Evolutionary conservation across 1,140 invertebrate genomes (phyloP), one percentile per base, ranked within the genome.

Genomic region (Bombus confusus): DNA sequence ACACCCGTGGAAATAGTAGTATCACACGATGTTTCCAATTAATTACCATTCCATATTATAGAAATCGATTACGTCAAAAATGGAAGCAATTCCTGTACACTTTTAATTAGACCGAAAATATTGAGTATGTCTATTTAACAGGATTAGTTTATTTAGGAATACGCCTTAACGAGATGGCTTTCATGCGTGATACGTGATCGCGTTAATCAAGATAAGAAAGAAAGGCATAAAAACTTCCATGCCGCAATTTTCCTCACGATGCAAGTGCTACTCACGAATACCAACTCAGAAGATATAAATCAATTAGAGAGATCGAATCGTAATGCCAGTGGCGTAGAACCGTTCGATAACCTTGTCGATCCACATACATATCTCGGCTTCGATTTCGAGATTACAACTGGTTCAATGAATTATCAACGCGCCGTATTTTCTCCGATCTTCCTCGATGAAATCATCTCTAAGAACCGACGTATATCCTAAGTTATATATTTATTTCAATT

Each of bases 281-380:
- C 39, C 52, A 25, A 43, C 22, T 85, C 78, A 69, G 34, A 74
- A 72, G 68, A 47, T 84, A 59, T 72, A 80, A 80, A 84, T 80
- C 83, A 84, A 81, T 81, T 85, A 74, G 43, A 15, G 41, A 84
- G 64, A 84, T 84, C 66, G 83, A 79, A 74, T 80, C 83, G 83
- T 52, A 52, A 52, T 22, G 47, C 76, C 83, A 73, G 12, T 71
- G 77, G 68, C 69, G 62, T 41, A 41, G 39, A 66, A 79, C 76
- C 77, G 83, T 72, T 80, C 77, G 83, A 85, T 57, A 85, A 85
- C 57, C 83, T 78, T 62, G 68, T 39, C 68, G 69, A 80, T 85
- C 83, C 68, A 80, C 69, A 39, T 62, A 25, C 47, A 22, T 52
- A 52, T 34, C 22, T 22, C 31, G 47, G 25, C 10, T 59, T 79